Evolutionary conservation across 2,113 vertebrate genomes (phyloP).

Genomic region (Istiophorus platypterus): DNA sequence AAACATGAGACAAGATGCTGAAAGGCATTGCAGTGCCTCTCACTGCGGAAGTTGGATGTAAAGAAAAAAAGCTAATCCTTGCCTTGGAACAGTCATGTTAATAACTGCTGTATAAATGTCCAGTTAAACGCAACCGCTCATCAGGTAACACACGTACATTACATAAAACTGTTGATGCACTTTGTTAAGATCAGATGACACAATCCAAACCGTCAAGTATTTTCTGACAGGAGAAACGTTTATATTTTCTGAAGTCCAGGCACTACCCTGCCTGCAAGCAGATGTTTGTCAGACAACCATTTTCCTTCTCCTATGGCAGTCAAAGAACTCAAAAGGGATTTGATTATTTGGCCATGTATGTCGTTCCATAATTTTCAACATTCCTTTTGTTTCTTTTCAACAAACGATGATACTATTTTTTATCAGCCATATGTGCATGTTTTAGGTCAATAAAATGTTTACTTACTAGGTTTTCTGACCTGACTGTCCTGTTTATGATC

Average conservation of each 20-base stretch:
- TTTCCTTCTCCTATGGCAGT: slow-evolving; percentile 23
- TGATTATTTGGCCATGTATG: slow-evolving; percentile 66
- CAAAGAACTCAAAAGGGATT: slow-evolving; percentile 70
- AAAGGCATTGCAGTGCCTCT: slow-evolving; percentile 30
- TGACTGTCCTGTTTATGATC: slow-evolving; percentile 59
- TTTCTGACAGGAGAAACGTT: slow-evolving; percentile 54
- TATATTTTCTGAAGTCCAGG: slow-evolving; percentile 50
- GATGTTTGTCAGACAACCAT: slow-evolving; percentile 20
- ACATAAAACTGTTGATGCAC: slow-evolving; percentile 69
- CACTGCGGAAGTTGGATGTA: slow-evolving; percentile 54
- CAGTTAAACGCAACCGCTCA: slow-evolving; percentile 58
- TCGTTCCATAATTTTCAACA: slow-evolving; percentile 72
- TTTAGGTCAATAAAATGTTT: slow-evolving; percentile 85
- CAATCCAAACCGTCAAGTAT: slow-evolving; percentile 49
- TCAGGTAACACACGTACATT: slow-evolving; percentile 56
- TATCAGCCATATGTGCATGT: slow-evolving; percentile 82
- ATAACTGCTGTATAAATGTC: slow-evolving; percentile 75
- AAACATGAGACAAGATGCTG: slow-evolving; percentile 42
- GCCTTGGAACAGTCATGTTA: slow-evolving; percentile 61
- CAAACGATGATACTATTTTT: slow-evolving; percentile 59
- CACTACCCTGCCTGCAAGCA: slow-evolving; percentile 61
- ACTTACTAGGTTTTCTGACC: slow-evolving; percentile 72
- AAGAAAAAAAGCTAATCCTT: slow-evolving; percentile 34
- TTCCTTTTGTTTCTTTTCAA: slow-evolving; percentile 73
- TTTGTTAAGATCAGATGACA: slow-evolving; percentile 65